Evolutionary conservation across 2,113 vertebrate species (phyloP).

Genomic region (Gallinago undulata): DNA sequence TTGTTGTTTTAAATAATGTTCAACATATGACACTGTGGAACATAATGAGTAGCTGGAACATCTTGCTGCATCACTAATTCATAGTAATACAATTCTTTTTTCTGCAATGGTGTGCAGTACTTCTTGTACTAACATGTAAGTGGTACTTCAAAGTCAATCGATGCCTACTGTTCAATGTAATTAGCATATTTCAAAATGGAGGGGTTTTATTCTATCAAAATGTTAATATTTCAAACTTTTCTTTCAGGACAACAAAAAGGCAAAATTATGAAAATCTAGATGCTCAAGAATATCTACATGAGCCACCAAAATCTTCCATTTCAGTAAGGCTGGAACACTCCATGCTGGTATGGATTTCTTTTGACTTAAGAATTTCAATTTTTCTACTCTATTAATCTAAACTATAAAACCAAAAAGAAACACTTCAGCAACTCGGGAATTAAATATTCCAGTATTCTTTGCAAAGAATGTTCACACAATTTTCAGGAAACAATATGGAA

Average conservation of each 20-base stretch:
- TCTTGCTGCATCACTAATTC: conserved; percentile 32
- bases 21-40: not conserved
- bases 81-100: not conserved
- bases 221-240: not conserved
- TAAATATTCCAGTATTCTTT: not conserved
- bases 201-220: not conserved
- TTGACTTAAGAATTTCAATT: not conserved
- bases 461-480: not conserved
- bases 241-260: not conserved
- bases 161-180: not conserved
- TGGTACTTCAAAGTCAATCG: not conserved
- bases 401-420: not conserved
- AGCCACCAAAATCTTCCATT: not conserved
- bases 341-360: not conserved
- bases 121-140: not conserved
- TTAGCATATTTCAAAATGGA: not conserved
- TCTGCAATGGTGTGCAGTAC: not conserved
- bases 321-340: not conserved
- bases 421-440: not conserved
- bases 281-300: not conserved
- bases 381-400: not conserved
- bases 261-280: not conserved
- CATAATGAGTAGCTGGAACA: not conserved
- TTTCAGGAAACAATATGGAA: not conserved
- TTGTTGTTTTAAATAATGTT: conserved; percentile 2